Evolutionary conservation across 2,113 vertebrate species (phyloP), one percentile per base, ranked within the genome.

Genomic region (Anguilla rostrata): DNA sequence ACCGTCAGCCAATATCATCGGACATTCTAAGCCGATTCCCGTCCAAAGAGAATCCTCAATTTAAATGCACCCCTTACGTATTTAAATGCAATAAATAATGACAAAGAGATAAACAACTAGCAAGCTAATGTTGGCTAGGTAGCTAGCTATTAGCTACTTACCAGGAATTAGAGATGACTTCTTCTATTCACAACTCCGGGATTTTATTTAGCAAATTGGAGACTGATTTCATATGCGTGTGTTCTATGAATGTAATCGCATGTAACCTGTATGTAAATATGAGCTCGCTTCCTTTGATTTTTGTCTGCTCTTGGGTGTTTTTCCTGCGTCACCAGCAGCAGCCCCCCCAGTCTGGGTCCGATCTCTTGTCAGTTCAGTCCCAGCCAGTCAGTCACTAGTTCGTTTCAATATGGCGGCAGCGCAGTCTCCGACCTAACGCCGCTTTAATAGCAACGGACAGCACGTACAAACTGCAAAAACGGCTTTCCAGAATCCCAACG

Each of bases 301-400:
- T 88, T 93, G 92, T 92, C 91, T 90, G 92, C 92, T 95, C 93
- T 93, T 93, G 95, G 96, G 95, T 96, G 96, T 96, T 96, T 96
- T 96, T 97, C 96, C 96, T 97, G 96, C 96, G 96, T 97, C 97
- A 97, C 96, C 96, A 95, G 92, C 94, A 89, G 92, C 93, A 91
- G 92, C 93, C 92, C 88, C 92, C 87, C 86, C 91, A 87, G 92
- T 93, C 92, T 92, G 89, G 71, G 90, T 92, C 90, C 93, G 90
- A 90, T 92, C 92, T 90, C 92, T 94, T 94, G 94, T 94, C 94
- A 94, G 86, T 89, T 87, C 87, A 88, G 81, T 86, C 87, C 39
- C 79, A 87, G 86, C 91, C 92, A 94, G 93, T 93, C 93, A 92
- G 91, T 92, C 93, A 93, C 92, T 82, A 60, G 49, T 92, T 93